A percentile compares a stretch with the other conserved stretches of the same genome.
Conservation (phyloP, 2,113 vertebrate genomes). For the Rynchops niger region DNA sequence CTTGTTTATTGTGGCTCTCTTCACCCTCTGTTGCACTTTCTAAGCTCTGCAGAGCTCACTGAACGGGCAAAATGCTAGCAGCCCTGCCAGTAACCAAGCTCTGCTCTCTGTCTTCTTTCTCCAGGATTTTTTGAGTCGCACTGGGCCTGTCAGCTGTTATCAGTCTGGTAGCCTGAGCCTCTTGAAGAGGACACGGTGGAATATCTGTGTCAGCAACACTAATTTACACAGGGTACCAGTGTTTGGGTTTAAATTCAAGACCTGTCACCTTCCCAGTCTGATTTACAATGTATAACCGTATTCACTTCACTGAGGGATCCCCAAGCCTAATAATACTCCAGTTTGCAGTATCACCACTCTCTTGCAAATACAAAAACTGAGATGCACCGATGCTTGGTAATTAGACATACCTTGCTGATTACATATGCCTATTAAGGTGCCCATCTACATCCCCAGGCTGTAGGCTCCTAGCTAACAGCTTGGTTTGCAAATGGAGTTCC, state of each 20-base stretch:
- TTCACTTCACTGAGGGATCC: not conserved
- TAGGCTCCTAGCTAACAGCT: not conserved
- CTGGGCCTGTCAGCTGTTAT: not conserved
- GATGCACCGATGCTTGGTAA: not conserved
- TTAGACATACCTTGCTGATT: not conserved
- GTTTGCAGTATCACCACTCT: not conserved
- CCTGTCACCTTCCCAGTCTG: not conserved
- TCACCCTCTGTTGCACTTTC: not conserved
- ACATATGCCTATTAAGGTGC: not conserved
- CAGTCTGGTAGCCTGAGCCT: not conserved
- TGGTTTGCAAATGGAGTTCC: not conserved
- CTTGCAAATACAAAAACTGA: not conserved
- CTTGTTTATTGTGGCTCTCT: not conserved
- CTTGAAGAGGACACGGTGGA: not conserved
- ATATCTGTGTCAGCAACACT: not conserved
- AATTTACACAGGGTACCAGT: not conserved
- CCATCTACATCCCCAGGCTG: not conserved
- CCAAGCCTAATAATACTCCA: not conserved
- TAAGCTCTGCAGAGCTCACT: not conserved
- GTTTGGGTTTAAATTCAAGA: not conserved
- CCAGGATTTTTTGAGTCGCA: not conserved
- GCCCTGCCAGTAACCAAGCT: not conserved
- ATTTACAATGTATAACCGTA: not conserved
- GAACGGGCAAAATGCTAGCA: not conserved
- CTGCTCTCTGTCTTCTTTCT: not conserved